A percentile compares a stretch with the other conserved stretches of the same genome.
These are phyloP conservation scores for Augiades crinisus DNA, from an alignment of 2,888 invertebrate species.

Conservation along the genomic window DNA sequence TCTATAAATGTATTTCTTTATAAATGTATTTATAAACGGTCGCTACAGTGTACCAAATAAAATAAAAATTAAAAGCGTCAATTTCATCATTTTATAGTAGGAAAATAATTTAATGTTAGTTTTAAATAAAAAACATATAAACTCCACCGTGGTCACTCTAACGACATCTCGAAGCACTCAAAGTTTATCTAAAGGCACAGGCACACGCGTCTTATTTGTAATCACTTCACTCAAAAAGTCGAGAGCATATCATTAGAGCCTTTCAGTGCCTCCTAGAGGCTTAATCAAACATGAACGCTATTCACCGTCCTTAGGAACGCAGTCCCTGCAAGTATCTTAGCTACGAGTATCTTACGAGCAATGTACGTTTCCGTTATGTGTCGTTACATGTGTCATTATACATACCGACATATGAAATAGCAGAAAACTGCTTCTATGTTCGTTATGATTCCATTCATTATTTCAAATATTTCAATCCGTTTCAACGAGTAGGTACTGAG, in stretches of 20 bases:
- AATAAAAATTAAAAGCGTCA: too few species aligned
- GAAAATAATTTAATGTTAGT: too few species aligned
- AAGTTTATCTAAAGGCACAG: constrained; percentile 54
- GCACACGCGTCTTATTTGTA: constrained; percentile 50
- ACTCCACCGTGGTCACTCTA: constrained; percentile 37
- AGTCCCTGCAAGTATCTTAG: background rate
- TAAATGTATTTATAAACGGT: too few species aligned
- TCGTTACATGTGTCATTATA: constrained; percentile 8
- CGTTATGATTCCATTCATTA: background rate
- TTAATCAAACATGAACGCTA: constrained; percentile 14
- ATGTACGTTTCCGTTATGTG: constrained; percentile 12
- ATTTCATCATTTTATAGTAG: too few species aligned
- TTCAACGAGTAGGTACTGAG: too few species aligned
- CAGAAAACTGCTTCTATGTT: background rate
- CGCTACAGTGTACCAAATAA: too few species aligned
- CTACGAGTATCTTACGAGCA: constrained; percentile 6
- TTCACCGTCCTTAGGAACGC: constrained; percentile 4
- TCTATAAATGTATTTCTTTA: too few species aligned
- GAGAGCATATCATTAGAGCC: constrained; percentile 50
- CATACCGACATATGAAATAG: constrained; percentile 6
- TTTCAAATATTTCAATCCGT: background rate
- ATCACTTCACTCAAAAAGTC: constrained; percentile 43
- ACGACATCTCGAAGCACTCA: constrained; percentile 45
- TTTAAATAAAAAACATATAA: background rate
- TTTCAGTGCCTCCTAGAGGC: constrained; percentile 36